Conservation (phyloP, 2,113 vertebrate genomes). For the Electrona antarctica region DNA sequence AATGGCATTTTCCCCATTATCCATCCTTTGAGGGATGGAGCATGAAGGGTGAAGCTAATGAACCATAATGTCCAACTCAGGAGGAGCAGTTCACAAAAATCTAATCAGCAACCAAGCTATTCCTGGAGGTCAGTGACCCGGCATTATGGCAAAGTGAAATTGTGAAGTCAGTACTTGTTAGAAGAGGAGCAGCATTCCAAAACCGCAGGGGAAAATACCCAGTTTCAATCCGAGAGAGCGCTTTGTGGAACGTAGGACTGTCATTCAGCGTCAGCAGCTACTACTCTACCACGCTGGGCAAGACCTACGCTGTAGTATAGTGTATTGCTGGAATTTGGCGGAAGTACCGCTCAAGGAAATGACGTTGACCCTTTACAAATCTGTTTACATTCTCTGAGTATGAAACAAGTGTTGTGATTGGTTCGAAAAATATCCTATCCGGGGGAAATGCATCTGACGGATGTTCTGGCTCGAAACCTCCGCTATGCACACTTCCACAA, state of each 20-base stretch:
- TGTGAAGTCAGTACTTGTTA: neutral
- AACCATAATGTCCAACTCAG: neutral
- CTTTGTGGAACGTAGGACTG: neutral
- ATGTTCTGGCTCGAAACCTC: too few relatives aligned
- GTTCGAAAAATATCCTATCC: too few relatives aligned
- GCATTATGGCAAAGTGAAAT: conserved; percentile 13
- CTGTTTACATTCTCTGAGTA: too few relatives aligned
- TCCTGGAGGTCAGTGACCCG: neutral
- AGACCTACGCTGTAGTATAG: conserved; percentile 10
- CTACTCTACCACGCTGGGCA: conserved; percentile 25
- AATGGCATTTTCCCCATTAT: neutral
- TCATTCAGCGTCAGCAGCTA: neutral
- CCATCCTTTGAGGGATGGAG: neutral
- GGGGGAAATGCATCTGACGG: too few relatives aligned
- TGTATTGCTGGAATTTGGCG: conserved; percentile 6
- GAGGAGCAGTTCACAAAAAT: conserved; percentile 3
- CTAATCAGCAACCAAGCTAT: neutral
- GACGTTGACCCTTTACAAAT: too few relatives aligned
- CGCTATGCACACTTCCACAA: too few relatives aligned
- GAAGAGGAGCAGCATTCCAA: conserved; percentile 1
- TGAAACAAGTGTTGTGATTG: too few relatives aligned
- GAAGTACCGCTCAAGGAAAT: too few relatives aligned
- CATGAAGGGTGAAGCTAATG: neutral
- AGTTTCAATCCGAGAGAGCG: conserved; percentile 8
- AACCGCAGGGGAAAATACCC: conserved; percentile 15